Conservation (phyloP, 2,113 vertebrate genomes). For the Catharus bicknelli region DNA sequence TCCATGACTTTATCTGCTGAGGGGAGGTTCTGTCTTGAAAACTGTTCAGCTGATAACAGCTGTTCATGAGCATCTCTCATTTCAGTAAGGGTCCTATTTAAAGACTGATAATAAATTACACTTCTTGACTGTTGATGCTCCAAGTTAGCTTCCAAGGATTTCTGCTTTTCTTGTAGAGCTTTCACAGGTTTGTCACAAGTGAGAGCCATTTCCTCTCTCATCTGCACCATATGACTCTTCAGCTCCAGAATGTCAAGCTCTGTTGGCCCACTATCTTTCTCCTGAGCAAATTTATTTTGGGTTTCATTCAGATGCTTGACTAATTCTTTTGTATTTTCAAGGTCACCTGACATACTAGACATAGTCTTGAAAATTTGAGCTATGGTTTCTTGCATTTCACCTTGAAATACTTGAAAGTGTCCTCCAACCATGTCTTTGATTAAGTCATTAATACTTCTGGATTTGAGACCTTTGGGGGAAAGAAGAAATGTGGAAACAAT, state of each 20-base stretch:
- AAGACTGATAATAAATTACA: constrained; percentile 66
- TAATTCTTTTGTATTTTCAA: constrained; percentile 70
- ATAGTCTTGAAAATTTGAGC: constrained; percentile 76
- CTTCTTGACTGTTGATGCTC: constrained; percentile 56
- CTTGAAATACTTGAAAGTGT: constrained; percentile 69
- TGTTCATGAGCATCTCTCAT: constrained; percentile 67
- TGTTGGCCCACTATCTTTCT: constrained; percentile 43
- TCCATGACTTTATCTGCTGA: not conserved
- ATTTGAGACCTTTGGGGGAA: constrained; percentile 71
- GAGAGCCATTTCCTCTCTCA: constrained; percentile 69
- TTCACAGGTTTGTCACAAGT: constrained; percentile 68
- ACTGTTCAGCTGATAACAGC: constrained; percentile 40
- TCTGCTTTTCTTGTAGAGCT: constrained; percentile 71
- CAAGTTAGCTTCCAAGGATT: constrained; percentile 64
- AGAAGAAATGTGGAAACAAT: not conserved
- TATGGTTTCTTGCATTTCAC: constrained; percentile 69
- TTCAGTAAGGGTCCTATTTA: constrained; percentile 75
- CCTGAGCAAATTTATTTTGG: constrained; percentile 58
- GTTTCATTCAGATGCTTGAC: constrained; percentile 72
- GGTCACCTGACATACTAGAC: constrained; percentile 72
- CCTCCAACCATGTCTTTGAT: constrained; percentile 68
- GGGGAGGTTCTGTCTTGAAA: not conserved
- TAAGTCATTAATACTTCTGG: constrained; percentile 69
- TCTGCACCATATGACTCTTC: constrained; percentile 56
- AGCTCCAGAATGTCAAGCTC: constrained; percentile 69